These are phyloP conservation scores for Psilanteris sp. DNA, from an alignment of 1,140 invertebrate species.

Conservation along the genomic window DNA sequence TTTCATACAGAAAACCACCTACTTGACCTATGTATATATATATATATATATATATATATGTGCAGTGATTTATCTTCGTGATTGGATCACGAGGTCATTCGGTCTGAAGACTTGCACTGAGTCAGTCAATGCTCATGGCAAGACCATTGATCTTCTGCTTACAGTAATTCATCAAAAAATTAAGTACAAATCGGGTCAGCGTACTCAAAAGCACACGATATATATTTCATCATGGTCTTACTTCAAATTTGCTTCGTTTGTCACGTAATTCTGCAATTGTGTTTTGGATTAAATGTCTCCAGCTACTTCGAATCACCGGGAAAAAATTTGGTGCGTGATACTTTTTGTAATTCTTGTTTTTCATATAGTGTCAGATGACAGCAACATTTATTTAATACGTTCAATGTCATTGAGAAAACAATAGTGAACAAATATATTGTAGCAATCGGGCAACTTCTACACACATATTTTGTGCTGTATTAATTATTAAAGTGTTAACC, in stretches of 20 bases:
- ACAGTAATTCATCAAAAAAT: constrained; percentile 24
- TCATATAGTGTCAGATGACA: too few relatives aligned
- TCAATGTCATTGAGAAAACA: too few relatives aligned
- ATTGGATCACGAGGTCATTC: constrained; percentile 60
- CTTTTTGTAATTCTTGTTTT: too few relatives aligned
- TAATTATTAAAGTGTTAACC: too few relatives aligned
- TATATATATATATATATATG: too few relatives aligned
- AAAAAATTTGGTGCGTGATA: constrained; percentile 59
- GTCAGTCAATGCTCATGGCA: constrained; percentile 45
- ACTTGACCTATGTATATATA: constrained; percentile 58
- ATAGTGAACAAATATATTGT: too few relatives aligned
- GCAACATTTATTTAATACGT: too few relatives aligned
- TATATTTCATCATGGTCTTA: not conserved
- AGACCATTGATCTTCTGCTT: constrained; percentile 49
- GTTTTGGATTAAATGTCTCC: constrained; percentile 21
- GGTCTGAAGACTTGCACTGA: constrained; percentile 35
- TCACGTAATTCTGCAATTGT: not conserved
- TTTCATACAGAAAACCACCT: constrained; percentile 36
- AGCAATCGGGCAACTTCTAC: too few relatives aligned
- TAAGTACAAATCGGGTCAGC: not conserved
- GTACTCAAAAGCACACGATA: too few relatives aligned
- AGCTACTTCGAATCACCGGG: constrained; percentile 62
- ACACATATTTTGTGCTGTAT: too few relatives aligned
- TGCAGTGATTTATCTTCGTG: constrained; percentile 50
- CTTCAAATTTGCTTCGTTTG: not conserved